Conservation (phyloP, 2,797 vertebrate species). For the Holocentrus rufus region DNA sequence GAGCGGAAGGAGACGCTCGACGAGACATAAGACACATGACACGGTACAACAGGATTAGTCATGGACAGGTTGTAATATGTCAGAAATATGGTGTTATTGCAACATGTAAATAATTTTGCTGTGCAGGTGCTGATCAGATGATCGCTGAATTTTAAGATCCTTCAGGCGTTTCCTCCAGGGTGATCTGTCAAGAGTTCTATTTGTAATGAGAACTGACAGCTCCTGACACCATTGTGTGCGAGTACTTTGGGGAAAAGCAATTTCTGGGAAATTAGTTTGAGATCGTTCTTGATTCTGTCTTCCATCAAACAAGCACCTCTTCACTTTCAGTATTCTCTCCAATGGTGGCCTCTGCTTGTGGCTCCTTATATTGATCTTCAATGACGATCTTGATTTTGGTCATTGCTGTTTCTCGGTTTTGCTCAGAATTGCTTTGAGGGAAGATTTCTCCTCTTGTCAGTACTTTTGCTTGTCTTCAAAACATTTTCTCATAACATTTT, state of each 20-base stretch:
- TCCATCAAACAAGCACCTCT: constrained; percentile 29
- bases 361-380: constrained; percentile 6
- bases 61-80: constrained; percentile 55
- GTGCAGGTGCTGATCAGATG: constrained; percentile 39
- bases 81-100: constrained; percentile 51
- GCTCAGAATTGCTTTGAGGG: not conserved
- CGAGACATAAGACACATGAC: constrained; percentile 38
- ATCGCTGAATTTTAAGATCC: constrained; percentile 42
- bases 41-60: constrained; percentile 59
- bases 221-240: constrained; percentile 64
- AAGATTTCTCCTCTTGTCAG: not conserved
- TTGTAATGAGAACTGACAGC: constrained; percentile 46
- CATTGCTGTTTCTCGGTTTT: constrained; percentile 11
- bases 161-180: constrained; percentile 47
- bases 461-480: not conserved
- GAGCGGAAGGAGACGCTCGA: constrained; percentile 38
- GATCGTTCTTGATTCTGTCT: constrained; percentile 30
- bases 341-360: not conserved
- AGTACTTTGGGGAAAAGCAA: constrained; percentile 40
- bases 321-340: constrained; percentile 34
- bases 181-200: constrained; percentile 57
- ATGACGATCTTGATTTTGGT: not conserved
- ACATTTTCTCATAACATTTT: not conserved
- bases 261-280: constrained; percentile 42
- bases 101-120: constrained; percentile 46